A percentile compares a stretch with the other conserved stretches of the same genome.
Evolutionary conservation across 2,113 vertebrate genomes (phyloP).

Genomic region (Antechinus flavipes): DNA sequence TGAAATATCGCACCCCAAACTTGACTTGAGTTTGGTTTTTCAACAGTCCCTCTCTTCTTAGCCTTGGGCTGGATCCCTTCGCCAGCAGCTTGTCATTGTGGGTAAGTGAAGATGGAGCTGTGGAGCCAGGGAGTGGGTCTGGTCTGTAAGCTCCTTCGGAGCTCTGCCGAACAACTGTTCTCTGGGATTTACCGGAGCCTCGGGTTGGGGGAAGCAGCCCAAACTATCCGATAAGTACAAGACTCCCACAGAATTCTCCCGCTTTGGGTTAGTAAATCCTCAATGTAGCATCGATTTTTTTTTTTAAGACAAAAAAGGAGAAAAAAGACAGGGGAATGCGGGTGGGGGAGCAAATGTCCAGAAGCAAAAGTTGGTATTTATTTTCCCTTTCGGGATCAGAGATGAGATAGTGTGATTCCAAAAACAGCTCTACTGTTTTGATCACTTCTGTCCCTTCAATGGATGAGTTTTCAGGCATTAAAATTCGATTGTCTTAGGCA

Average conservation of each 20-base stretch:
- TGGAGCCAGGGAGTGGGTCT: accelerated
- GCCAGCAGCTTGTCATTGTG: background rate
- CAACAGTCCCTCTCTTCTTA: background rate
- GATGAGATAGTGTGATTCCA: background rate
- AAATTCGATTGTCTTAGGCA: background rate
- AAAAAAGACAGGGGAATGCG: too few species aligned
- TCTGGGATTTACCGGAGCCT: background rate
- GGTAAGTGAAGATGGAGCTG: background rate
- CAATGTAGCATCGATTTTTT: background rate
- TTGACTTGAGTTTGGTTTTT: background rate
- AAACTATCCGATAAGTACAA: background rate
- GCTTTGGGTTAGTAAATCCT: background rate
- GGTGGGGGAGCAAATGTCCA: background rate
- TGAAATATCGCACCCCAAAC: background rate
- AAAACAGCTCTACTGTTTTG: background rate
- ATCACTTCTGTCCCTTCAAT: slow-evolving; percentile 52
- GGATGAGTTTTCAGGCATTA: slow-evolving; percentile 11
- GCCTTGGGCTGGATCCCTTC: background rate
- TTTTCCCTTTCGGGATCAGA: too few species aligned
- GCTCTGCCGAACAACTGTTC: background rate
- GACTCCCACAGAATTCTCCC: background rate
- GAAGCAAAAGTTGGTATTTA: too few species aligned
- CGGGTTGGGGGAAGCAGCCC: background rate
- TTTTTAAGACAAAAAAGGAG: too few species aligned
- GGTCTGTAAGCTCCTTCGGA: background rate